Evolutionary conservation across 2,797 vertebrate genomes (phyloP), one percentile per base, ranked within the genome.

Genomic region (Borostomias antarcticus): DNA sequence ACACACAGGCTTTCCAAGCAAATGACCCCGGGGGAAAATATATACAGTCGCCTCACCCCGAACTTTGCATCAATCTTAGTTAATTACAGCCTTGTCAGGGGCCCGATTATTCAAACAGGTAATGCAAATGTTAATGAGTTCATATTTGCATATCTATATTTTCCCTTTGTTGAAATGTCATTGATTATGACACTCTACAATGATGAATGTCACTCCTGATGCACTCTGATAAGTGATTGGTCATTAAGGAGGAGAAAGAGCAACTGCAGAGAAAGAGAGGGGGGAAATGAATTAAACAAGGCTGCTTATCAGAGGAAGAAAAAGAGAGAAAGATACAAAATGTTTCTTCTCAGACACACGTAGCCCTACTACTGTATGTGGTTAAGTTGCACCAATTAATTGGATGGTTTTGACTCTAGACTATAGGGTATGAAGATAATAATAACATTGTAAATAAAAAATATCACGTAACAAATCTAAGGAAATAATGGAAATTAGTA

Each of bases 111-210:
- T 96, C 95, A 95, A 96, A 97, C 95, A 96, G 94, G 94, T 96
- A 95, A 95, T 96, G 95, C 95, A 96, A 97, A 98, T 96, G 96
- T 96, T 97, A 98, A 98, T 97, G 95, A 96, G 92, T 90, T 91
- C 91, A 90, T 86, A 96, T 98, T 97, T 95, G 96, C 96, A 98
- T 98, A 97, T 97, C 96, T 96, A 95, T 95, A 94, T 95, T 96
- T 89, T 96, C 92, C 93, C 93, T 95, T 95, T 96, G 95, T 95
- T 94, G 92, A 96, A 96, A 96, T 98, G 95, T 96, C 96, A 97
- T 95, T 94, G 95, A 93, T 94, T 96, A 94, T 96, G 95, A 95
- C 89, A 93, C 93, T 94, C 91, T 93, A 95, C 94, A 93, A 93
- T 95, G 95, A 96, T 95, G 93, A 96, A 96, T 97, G 94, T 93